Conservation (phyloP, 2,797 vertebrate genomes). For the Peromyscus nudipes region DNA sequence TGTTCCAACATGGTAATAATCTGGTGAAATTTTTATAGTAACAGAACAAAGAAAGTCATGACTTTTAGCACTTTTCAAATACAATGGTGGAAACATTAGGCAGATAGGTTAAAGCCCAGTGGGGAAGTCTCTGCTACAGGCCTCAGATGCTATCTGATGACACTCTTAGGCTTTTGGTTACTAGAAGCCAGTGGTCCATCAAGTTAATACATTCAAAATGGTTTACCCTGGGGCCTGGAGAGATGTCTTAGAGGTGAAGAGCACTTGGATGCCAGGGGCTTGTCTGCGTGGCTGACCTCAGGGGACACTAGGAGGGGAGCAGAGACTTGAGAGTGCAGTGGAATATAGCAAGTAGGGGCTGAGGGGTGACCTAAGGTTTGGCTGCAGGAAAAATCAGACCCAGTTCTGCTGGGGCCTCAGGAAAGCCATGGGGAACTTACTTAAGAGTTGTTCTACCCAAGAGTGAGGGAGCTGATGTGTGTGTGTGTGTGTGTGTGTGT, state of each 20-base stretch:
- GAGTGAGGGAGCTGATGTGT: neutral
- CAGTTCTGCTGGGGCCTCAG: neutral
- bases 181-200: neutral
- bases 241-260: no score
- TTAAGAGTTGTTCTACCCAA: neutral
- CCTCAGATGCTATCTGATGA: no score
- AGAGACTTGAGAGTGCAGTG: neutral
- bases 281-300: neutral
- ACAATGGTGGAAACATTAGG: no score
- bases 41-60: no score
- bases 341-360: neutral
- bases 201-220: neutral
- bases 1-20: no score
- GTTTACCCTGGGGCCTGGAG: neutral
- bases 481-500: neutral
- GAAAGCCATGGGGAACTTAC: neutral
- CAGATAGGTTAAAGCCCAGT: no score
- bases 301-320: neutral
- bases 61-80: no score
- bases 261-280: neutral
- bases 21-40: no score
- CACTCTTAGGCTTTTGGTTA: no score
- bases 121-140: no score
- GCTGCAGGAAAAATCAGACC: neutral
- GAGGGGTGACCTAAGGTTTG: neutral